A percentile compares a stretch with the other conserved stretches of the same genome.
These are phyloP conservation scores for Oegoconia quadripuncta DNA, from an alignment of 2,888 invertebrate species.

Conservation along the genomic window DNA sequence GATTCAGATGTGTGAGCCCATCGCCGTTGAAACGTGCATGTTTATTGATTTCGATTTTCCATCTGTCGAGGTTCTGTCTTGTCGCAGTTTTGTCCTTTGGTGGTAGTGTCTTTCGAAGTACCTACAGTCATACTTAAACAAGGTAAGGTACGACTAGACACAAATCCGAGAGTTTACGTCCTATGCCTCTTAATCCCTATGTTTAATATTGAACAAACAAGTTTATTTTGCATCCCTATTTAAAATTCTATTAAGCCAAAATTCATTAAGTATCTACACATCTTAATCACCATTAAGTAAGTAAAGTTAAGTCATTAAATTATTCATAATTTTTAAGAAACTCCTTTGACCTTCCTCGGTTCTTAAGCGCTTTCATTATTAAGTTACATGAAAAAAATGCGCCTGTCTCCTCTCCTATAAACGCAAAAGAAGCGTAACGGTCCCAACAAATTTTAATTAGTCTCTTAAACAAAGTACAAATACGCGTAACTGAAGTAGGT, in stretches of 20 bases:
- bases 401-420: not conserved
- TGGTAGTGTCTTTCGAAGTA: too few species aligned
- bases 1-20: too few species aligned
- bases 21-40: too few species aligned
- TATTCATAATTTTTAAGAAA: not conserved
- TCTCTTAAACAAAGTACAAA: slow-evolving; percentile 61
- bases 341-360: not conserved
- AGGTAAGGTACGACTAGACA: too few species aligned
- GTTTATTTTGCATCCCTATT: not conserved
- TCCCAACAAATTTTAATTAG: slow-evolving; percentile 68
- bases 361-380: slow-evolving; percentile 3
- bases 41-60: too few species aligned
- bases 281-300: too few species aligned
- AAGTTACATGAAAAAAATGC: not conserved
- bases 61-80: too few species aligned
- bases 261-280: too few species aligned
- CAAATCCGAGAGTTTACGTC: too few species aligned
- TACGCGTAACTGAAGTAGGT: slow-evolving; percentile 44
- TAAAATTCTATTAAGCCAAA: not conserved
- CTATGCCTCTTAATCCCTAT: not conserved
- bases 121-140: too few species aligned
- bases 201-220: not conserved
- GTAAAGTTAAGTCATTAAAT: too few species aligned
- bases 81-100: too few species aligned
- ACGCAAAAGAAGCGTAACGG: slow-evolving; percentile 31